Evolutionary conservation across 2,888 invertebrate genomes (phyloP), one percentile per base, ranked within the genome.

Genomic region (Oxystoma pomonae): DNA sequence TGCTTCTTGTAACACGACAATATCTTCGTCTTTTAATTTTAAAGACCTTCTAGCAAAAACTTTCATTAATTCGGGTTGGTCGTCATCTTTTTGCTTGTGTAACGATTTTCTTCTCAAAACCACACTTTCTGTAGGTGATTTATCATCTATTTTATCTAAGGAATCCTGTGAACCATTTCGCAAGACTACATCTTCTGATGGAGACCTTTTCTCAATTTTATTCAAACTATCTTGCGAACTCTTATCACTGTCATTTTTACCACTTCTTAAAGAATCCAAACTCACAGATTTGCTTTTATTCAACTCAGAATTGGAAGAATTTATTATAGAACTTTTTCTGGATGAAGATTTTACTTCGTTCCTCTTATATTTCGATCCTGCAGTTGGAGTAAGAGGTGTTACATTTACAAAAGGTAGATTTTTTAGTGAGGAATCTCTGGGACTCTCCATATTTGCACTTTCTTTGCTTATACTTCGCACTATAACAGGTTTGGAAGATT

Each of bases 11-110:
- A 89, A 79, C 53, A 79, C 80, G 63, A 86, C 86, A 0, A 82
- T 83, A 71, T 90, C 90, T 2, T 81, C 80, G 71, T 91, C 90
- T 80, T 90, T 90, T n/a, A 90, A 81, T 80, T 92, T 92, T 0
- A 92, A 80, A n/a, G 91, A 92, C 63, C 91, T 81, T 55, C 92
- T 81, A 0, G 91, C 91, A 75, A 92, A 92, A 0, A 92, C 92
- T 79, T 91, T 91, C 86, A 91, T 88, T 7, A 91, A 76, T 78
- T 91, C 91, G 0, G 91, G 91, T 75, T 90, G 90, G 49, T 89
- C 87, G 63, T 90, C 89, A 61, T 85, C 84, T 70, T 81, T 84
- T 80, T 81, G 62, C 1, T 81, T 77, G 0, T 83, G 77, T 1
- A 83, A 74, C 0, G 85, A 83, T 72, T 86, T 87, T 70, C 84